Evolutionary conservation across 2,113 vertebrate species (phyloP), one percentile per base, ranked within the genome.

Genomic region (Pelmatolapia mariae): DNA sequence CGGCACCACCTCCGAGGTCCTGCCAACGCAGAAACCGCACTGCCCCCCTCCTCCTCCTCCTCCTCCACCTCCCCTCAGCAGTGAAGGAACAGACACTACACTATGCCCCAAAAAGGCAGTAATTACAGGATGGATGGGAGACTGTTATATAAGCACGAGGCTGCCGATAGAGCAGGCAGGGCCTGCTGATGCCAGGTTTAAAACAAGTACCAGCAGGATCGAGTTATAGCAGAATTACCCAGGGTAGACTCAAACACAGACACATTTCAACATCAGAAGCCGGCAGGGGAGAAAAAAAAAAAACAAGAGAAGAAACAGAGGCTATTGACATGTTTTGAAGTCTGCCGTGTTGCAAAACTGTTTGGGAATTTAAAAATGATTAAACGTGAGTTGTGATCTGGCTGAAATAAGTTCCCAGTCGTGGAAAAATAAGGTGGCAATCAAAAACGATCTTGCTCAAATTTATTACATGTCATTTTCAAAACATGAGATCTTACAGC

Each of bases 91-190:
- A 92, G 94, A 94, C 93, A 92, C 93, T 82, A 87, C 89, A 91
- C 91, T 83, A 92, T 94, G 94, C 88, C 93, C 95, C 92, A 90
- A 94, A 94, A 96, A 95, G 93, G 91, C 94, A 94, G 93, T 94
- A 94, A 94, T 95, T 95, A 94, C 90, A 95, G 92, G 91, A 94
- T 76, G 93, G 95, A 94, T 94, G 88, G 90, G 84, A 93, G 91
- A 93, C 91, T 85, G 90, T 93, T 93, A 93, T 90, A 91, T 92
- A 94, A 94, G 93, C 86, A 88, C 43, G 45, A 89, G 88, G 87
- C 91, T 91, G 91, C 90, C 81, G 93, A 94, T 91, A 93, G 95
- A 91, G 91, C 91, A 88, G 87, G 86, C 90, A 87, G 87, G 81
- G 85, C 84, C 81, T 80, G 88, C 92, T 86, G 88, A 95, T 94